These are phyloP conservation scores for Brachionus angularis DNA, from an alignment of 1,140 invertebrate species.

Conservation along the genomic window DNA sequence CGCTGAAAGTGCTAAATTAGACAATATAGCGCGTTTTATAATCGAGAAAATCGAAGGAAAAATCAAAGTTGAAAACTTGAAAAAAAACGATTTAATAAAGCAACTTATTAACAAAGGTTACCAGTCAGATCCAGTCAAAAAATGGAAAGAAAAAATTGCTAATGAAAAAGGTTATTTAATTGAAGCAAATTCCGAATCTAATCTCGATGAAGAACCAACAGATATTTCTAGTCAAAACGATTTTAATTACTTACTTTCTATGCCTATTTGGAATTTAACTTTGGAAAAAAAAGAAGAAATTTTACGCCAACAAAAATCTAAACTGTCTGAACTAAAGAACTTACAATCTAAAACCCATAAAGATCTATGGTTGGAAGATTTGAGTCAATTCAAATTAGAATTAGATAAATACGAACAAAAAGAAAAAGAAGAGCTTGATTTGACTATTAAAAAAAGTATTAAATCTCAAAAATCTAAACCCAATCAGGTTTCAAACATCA, in stretches of 20 bases:
- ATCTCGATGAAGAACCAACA: constrained; percentile 43
- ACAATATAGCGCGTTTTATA: constrained; percentile 89
- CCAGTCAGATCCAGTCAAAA: constrained; percentile 85
- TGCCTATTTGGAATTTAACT: constrained; percentile 78
- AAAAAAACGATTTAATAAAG: constrained; percentile 78
- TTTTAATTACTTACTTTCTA: constrained; percentile 59
- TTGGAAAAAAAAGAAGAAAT: constrained; percentile 88
- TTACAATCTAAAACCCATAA: constrained; percentile 66
- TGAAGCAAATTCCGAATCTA: constrained; percentile 45
- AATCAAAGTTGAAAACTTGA: constrained; percentile 83
- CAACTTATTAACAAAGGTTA: constrained; percentile 80
- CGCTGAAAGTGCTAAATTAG: constrained; percentile 80
- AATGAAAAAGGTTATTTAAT: constrained; percentile 49
- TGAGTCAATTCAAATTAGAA: constrained; percentile 66
- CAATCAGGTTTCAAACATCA: background rate
- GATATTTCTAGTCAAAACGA: constrained; percentile 45
- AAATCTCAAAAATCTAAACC: constrained; percentile 15
- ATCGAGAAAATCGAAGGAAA: constrained; percentile 89
- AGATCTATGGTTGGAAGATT: constrained; percentile 81
- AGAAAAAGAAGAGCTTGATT: constrained; percentile 19
- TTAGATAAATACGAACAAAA: constrained; percentile 14
- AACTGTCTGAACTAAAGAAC: constrained; percentile 60
- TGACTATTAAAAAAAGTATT: constrained; percentile 5
- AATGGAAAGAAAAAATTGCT: constrained; percentile 73
- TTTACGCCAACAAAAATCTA: constrained; percentile 76